Evolutionary conservation across 1,140 invertebrate genomes (phyloP), one percentile per base, ranked within the genome.

Genomic region (Drosophila nigromelanica): DNA sequence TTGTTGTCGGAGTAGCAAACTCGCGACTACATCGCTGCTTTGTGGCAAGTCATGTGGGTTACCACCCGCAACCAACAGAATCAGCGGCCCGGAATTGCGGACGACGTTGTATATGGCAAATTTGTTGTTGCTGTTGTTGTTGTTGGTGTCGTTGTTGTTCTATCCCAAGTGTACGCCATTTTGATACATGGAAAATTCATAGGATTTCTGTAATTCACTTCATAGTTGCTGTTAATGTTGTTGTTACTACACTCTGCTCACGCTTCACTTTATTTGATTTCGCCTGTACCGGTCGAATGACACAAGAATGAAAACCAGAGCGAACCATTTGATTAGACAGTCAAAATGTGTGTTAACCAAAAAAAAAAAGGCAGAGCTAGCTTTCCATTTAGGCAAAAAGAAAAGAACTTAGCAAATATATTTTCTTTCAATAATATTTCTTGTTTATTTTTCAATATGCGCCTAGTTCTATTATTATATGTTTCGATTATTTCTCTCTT

Each of bases 401-500:
- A 69, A 52, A 50, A 14, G 5, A 52, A 52, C 14, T 37, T 10
- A 61, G 39, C 43, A 55, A 43, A 33, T 58, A 51, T 68, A 51
- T 69, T 87, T 86, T 78, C 68, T 60, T 86, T 86, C 82, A 86
- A 87, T 86, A 86, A 86, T 89, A 89, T 87, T 80, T 86, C 83
- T 82, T 79, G 64, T 81, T 86, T 86, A 86, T 86, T 87, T 87
- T 86, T 86, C 75, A 86, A 89, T 89, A 86, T 86, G 78, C 83
- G 82, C 77, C 82, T 86, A 86, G 82, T 87, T 86, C 83, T 86
- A 86, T 86, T 85, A 18, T 59, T 47, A 73, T 73, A 64, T 73
- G 50, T 60, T 85, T 86, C 82, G 72, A 86, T 86, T 82, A 86
- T 82, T 86, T 82, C 76, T 70, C 61, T 66, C 78, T 24, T 82